These are phyloP conservation scores for Phasianus colchicus DNA, from an alignment of 2,113 vertebrate species.

Conservation along the genomic window DNA sequence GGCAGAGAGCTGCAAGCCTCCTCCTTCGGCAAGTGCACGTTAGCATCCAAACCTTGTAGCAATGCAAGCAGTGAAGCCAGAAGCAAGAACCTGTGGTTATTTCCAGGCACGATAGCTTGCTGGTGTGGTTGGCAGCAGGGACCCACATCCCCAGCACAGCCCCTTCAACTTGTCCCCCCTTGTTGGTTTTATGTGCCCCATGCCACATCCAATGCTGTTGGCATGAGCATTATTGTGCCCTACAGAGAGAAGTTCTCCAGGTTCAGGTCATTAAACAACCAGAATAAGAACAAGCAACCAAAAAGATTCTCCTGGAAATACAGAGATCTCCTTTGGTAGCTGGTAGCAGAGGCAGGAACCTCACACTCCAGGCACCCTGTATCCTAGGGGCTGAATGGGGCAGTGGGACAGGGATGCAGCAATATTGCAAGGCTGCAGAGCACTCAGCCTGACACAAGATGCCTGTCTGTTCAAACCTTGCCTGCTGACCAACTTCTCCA, in stretches of 20 bases:
- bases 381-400: background rate
- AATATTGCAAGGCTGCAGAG: background rate
- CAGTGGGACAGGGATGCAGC: background rate
- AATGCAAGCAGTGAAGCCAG: background rate
- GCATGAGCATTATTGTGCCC: accelerated
- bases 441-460: accelerated
- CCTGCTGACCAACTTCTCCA: background rate
- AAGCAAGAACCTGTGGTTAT: background rate
- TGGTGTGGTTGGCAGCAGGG: background rate
- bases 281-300: accelerated
- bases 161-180: background rate
- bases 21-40: accelerated
- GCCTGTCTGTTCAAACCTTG: background rate
- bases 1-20: background rate
- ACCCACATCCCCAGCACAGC: background rate
- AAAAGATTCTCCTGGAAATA: background rate
- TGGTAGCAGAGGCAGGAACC: background rate
- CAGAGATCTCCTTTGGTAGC: background rate
- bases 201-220: accelerated
- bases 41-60: background rate
- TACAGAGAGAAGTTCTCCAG: background rate
- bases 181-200: too few relatives aligned
- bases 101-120: background rate
- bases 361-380: accelerated
- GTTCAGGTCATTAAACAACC: background rate